These are phyloP conservation scores for Pachyseris speciosa DNA, from an alignment of 64 coral and sea anemone species.

Conservation along the genomic window DNA sequence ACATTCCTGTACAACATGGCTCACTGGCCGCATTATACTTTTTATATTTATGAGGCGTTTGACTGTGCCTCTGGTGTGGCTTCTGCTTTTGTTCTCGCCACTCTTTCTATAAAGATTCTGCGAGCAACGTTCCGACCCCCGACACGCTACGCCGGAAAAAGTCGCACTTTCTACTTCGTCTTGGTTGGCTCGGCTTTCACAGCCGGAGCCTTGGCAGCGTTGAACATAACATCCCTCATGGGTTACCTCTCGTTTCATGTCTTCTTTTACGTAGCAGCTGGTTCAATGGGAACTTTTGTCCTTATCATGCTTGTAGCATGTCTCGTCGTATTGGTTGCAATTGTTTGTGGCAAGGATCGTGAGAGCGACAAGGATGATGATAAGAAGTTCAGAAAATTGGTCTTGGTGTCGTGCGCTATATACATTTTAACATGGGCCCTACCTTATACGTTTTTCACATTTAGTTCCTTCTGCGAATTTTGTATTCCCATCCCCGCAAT, in stretches of 20 bases:
- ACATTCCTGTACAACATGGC: conserved; percentile 56
- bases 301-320: conserved; percentile 3
- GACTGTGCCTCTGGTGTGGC: conserved; percentile 42
- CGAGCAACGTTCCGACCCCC: conserved; percentile 2
- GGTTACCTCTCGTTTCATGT: conserved; percentile 5
- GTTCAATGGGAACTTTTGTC: background rate
- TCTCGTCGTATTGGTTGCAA: conserved; percentile 10
- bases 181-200: conserved; percentile 12
- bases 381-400: background rate
- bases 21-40: conserved; percentile 40
- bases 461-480: conserved; percentile 29
- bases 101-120: conserved; percentile 36
- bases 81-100: conserved; percentile 8
- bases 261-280: conserved; percentile 48
- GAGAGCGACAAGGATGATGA: background rate
- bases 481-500: background rate
- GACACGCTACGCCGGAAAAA: background rate
- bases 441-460: conserved; percentile 44
- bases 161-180: background rate
- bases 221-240: conserved; percentile 57
- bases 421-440: conserved; percentile 50
- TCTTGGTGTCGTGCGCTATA: conserved; percentile 29
- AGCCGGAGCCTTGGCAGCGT: background rate
- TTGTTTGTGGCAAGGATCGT: background rate
- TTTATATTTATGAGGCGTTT: conserved; percentile 42